Conservation (phyloP, 2,888 invertebrate species). For the Pachycephus smyrnensis region DNA sequence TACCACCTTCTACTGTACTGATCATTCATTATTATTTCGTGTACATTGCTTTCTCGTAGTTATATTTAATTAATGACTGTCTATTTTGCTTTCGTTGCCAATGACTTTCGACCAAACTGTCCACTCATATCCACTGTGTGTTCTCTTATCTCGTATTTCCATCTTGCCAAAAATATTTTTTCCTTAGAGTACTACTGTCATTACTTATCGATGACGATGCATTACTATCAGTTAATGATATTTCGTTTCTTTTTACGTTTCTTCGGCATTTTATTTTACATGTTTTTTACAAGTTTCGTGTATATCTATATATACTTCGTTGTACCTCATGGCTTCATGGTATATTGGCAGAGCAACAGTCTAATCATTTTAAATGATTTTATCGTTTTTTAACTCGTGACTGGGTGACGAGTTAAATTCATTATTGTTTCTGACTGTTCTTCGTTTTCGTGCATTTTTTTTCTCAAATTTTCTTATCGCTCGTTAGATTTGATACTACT, state of each 20-base stretch:
- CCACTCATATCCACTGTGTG: neutral
- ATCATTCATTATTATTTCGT: neutral
- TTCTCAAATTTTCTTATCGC: neutral
- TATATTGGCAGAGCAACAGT: neutral
- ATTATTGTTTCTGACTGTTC: neutral
- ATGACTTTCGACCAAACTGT: neutral
- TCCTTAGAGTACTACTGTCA: neutral
- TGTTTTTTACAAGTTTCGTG: neutral
- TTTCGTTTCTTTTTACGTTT: neutral
- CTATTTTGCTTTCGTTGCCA: neutral
- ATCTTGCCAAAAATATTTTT: neutral
- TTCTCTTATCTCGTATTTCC: neutral
- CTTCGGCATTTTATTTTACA: neutral
- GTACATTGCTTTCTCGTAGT: neutral
- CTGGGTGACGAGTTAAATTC: neutral
- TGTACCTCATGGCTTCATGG: neutral
- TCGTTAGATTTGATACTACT: neutral
- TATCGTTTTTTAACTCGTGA: neutral
- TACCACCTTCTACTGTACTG: neutral
- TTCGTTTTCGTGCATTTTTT: neutral
- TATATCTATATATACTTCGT: neutral
- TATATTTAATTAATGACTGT: neutral
- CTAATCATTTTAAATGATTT: neutral
- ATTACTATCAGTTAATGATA: neutral
- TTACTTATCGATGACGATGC: neutral